Evolutionary conservation across 2,113 vertebrate genomes (phyloP).

Genomic region (Barbus barbus): DNA sequence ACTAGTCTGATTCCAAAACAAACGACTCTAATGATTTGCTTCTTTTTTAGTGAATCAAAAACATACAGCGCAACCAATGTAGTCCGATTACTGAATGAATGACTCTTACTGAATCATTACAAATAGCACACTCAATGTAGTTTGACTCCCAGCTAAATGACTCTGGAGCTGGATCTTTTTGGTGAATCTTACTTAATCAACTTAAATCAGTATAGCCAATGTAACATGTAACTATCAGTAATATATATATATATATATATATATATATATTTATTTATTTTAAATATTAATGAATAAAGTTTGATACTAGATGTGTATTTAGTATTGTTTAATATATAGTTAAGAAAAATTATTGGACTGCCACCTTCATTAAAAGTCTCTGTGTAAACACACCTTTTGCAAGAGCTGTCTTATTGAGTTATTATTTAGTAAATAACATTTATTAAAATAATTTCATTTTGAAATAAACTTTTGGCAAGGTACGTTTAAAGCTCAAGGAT

Average conservation of each 20-base stretch:
- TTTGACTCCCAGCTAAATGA: no score
- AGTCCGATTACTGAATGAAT: no score
- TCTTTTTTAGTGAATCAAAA: not conserved
- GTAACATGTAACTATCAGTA: no score
- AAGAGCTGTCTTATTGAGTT: not conserved
- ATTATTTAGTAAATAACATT: not conserved
- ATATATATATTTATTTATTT: no score
- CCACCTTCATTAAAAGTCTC: not conserved
- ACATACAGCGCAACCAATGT: no score
- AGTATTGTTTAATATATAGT: conserved; percentile 7
- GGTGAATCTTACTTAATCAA: no score
- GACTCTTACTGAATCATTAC: no score
- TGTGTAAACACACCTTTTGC: not conserved
- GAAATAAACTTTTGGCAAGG: not conserved
- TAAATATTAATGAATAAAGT: no score
- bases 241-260: no score
- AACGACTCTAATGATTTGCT: not conserved
- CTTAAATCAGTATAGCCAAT: no score
- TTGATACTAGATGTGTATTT: conserved; percentile 12
- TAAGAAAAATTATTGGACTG: not conserved
- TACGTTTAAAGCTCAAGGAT: not conserved
- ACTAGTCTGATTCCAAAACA: not conserved
- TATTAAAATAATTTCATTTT: not conserved
- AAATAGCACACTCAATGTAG: no score
- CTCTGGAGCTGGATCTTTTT: no score